phyloP scores from a whole-genome alignment of 2,888 invertebrate genomes.

The Pseudococcus jackbeardsleyi region DNA sequence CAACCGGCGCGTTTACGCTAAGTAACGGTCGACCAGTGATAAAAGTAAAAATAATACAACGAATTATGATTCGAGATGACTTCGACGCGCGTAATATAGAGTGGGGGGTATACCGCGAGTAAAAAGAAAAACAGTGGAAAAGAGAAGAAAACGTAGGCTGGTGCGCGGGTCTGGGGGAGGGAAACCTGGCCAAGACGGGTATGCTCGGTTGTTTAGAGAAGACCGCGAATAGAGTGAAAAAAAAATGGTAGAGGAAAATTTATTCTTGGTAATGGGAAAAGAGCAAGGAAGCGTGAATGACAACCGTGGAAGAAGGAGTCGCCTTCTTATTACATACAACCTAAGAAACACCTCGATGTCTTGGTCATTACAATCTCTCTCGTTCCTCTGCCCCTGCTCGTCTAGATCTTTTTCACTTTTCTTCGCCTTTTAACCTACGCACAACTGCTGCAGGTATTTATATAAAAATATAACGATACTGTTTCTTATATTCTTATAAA shows the following conservation, averaged over 20 bases:
- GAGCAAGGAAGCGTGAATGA: constrained; percentile 66
- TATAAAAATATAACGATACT: constrained; percentile 16
- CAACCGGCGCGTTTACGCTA: constrained; percentile 11
- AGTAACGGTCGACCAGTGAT: constrained; percentile 59
- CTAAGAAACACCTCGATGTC: constrained; percentile 54
- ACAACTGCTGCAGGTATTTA: background rate
- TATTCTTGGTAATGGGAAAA: constrained; percentile 62
- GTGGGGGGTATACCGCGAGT: constrained; percentile 41
- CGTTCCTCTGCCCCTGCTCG: background rate
- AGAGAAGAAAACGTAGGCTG: constrained; percentile 59
- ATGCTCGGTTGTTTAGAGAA: constrained; percentile 6
- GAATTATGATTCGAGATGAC: constrained; percentile 56
- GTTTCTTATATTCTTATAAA: background rate
- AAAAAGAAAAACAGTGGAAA: constrained; percentile 49
- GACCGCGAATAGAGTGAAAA: constrained; percentile 53
- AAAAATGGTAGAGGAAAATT: constrained; percentile 62
- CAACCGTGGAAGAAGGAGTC: constrained; percentile 66
- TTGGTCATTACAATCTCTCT: constrained; percentile 47
- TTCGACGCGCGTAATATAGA: background rate
- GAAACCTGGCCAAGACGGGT: constrained; percentile 30
- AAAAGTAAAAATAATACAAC: constrained; percentile 56
- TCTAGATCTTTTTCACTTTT: constrained; percentile 40
- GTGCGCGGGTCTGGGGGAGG: constrained; percentile 43
- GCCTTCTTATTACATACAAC: constrained; percentile 35
- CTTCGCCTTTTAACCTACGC: background rate